Base-by-base conservation (phyloP, 2,888 invertebrate species). In the Agrochola lota region DNA sequence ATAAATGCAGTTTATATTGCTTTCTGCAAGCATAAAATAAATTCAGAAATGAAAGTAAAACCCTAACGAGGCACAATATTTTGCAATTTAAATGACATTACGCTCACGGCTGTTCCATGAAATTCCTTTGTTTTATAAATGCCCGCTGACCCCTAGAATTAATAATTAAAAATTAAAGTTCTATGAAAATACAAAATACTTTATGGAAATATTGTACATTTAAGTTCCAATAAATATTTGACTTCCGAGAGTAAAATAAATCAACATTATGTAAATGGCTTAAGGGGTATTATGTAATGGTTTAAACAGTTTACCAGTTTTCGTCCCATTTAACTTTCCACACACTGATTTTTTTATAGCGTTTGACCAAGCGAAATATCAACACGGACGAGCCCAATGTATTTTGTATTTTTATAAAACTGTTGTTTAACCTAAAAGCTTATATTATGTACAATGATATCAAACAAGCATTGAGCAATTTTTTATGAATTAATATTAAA, bases 391-490 rank as follows among this genome's bases (percentile, higher is more conserved):
- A 43, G 55, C 8, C 55, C 55, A 70, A 62, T 66, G 35, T 85
- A 66, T 81, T 85, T 85, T 82, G 79, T 88, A 84, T 84, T 83
- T 83, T 85, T 75, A 84, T 69, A 77, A 84, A 86, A 85, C 84
- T 69, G 15, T 70, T 77, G 49, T 70, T 26, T 78, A 85, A 77
- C 71, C 84, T 85, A 87, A 73, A 88, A 90, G 88, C 79, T 88
- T 87, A 88, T 71, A 85, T 55, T 78, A 87, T 87, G 79, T 88
- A 87, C 83, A 87, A 68, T 64, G 82, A 90, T 85, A 87, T 83
- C 69, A 87, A 90, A 91, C 88, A 93, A 92, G 91, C 92, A 91
- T 93, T 94, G 93, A 93, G 93, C 93, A 93, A 93, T 89, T 89
- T 88, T 89, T 83, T 89, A 85, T 77, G 81, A 86, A 90, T 88